Base-by-base conservation (phyloP, 2,113 vertebrate species). In the Bubo blakistoni region DNA sequence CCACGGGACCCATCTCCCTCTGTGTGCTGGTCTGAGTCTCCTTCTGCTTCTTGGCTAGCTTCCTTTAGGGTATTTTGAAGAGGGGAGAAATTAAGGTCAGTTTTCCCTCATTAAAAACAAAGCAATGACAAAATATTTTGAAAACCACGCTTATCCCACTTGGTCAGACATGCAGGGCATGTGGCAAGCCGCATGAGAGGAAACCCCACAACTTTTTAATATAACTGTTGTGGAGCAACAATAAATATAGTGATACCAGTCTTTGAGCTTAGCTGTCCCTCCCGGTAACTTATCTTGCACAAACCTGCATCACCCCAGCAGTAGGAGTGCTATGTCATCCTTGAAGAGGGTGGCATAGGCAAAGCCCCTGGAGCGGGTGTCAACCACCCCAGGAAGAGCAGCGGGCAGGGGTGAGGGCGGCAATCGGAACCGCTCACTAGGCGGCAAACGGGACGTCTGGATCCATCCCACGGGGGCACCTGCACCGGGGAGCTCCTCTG, bases 11-110 rank as follows among this genome's bases (percentile, higher is more conserved):
- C 99, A 99, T 99, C 98, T 99, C 99, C 92, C 99, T 98, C 98
- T 99, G 99, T 0, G 98, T 99, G 98, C 98, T 99, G 97, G 98
- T 99, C 95, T 99, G 99, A 5, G 99, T 99, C 98, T 99, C 99
- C 98, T 99, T 99, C 98, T 99, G 99, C 98, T 99, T 99, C 98
- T 99, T 99, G 47, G 99, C 99, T 98, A 99, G 97, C 98, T 99
- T 99, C 98, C 99, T 99, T 98, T 93, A 98, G 95, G 95, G 93
- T 93, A 86, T 97, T 97, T 97, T 96, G 97, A 97, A 98, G 94
- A 97, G 96, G 97, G 97, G 97, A 96, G 79, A 96, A 96, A 98
- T 70, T 86, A 98, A 93, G 96, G 95, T 98, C 86, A 98, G 96
- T 90, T 84, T 97, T 89, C 79, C 94, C 80, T 95, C 74, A 17